These are phyloP conservation scores for Reinhardtius hippoglossoides DNA, from an alignment of 2,113 vertebrate genomes.

Conservation along the genomic window DNA sequence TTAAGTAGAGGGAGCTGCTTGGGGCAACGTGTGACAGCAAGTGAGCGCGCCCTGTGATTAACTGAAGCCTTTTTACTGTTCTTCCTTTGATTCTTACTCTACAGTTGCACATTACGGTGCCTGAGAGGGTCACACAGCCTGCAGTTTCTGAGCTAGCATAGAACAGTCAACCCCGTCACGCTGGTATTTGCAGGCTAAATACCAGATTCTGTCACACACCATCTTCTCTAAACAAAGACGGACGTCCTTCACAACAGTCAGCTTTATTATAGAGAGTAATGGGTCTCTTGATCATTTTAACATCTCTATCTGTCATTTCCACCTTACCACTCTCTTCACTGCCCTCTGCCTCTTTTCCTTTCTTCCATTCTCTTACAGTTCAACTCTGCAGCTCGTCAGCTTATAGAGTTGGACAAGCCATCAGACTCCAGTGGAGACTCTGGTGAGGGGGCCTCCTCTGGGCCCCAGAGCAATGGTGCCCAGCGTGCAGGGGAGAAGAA, in stretches of 20 bases:
- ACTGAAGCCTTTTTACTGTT: constrained; percentile 51
- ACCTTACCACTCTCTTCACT: constrained; percentile 21
- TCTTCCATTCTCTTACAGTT: constrained; percentile 85
- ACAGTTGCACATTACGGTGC: constrained; percentile 27
- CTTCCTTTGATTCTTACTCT: constrained; percentile 63
- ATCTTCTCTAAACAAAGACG: constrained; percentile 6
- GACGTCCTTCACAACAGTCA: not conserved
- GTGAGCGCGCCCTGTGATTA: constrained; percentile 67
- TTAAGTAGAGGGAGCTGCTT: constrained; percentile 54
- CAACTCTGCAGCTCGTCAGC: constrained; percentile 93
- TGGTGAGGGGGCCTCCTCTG: constrained; percentile 88
- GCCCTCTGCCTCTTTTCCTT: constrained; percentile 19
- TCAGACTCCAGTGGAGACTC: constrained; percentile 84
- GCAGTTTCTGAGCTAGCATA: not conserved
- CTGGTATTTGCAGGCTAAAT: constrained; percentile 12
- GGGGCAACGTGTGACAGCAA: constrained; percentile 46
- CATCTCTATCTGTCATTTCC: constrained; percentile 39
- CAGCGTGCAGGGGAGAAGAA: constrained; percentile 92
- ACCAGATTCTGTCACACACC: not conserved
- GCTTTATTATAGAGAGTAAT: constrained; percentile 28
- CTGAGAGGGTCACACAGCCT: constrained; percentile 33
- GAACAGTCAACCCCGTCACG: constrained; percentile 3
- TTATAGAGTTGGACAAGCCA: constrained; percentile 96
- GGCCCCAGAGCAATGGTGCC: constrained; percentile 86
- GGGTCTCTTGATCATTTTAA: constrained; percentile 43